Conservation (phyloP, 2,113 vertebrate genomes). For the Podarcis muralis region DNA sequence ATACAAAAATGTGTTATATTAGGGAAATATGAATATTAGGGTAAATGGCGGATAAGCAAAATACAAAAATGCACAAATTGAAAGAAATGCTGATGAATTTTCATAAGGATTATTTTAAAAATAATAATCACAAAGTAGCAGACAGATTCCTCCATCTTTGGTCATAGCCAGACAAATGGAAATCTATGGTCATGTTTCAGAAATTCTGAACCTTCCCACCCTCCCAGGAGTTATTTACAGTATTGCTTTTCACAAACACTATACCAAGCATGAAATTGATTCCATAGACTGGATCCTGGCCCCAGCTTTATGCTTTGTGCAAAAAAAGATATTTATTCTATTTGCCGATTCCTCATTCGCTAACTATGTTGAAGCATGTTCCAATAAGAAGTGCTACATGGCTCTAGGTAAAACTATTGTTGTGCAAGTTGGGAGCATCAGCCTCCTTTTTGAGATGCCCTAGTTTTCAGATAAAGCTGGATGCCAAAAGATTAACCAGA, state of each 20-base stretch:
- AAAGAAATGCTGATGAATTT: too few species aligned
- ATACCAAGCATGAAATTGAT: neutral
- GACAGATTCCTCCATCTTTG: too few species aligned
- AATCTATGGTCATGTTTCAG: neutral
- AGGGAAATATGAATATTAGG: too few species aligned
- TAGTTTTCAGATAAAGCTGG: neutral
- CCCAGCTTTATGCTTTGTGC: neutral
- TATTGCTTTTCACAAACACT: neutral
- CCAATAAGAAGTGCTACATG: neutral
- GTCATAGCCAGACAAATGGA: neutral
- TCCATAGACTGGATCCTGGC: neutral
- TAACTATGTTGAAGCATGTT: too few species aligned
- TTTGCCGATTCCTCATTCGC: neutral
- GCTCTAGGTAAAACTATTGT: neutral
- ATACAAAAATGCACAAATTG: too few species aligned
- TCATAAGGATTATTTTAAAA: too few species aligned
- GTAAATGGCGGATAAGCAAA: too few species aligned
- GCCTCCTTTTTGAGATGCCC: neutral
- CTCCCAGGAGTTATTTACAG: neutral
- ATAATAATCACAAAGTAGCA: too few species aligned
- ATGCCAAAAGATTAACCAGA: neutral
- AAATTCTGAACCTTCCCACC: neutral
- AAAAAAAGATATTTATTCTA: neutral
- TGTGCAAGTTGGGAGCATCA: rapidly evolving
- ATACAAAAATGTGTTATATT: too few species aligned